These are phyloP conservation scores for Notamacropus eugenii DNA, from an alignment of 2,797 vertebrate species.

Conservation along the genomic window DNA sequence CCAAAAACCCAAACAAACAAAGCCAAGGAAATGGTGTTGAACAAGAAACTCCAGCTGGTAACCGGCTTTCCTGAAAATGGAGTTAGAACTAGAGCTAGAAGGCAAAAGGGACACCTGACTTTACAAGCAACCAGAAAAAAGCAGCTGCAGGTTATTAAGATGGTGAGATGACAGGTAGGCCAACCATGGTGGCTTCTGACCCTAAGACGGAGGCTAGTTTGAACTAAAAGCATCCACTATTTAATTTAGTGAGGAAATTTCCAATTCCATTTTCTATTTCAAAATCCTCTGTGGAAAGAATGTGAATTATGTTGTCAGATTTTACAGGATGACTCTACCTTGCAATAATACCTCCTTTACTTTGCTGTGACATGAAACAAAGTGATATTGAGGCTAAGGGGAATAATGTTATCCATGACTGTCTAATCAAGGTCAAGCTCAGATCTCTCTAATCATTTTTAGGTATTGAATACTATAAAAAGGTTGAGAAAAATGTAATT, in stretches of 20 bases:
- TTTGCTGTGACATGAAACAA: not conserved
- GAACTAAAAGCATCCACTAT: conserved; percentile 15
- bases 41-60: not conserved
- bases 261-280: conserved; percentile 2
- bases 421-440: not conserved
- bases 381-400: not conserved
- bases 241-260: conserved; percentile 21
- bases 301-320: not conserved
- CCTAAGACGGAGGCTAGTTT: not conserved
- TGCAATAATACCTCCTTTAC: not conserved
- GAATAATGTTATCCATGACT: not conserved
- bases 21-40: not conserved
- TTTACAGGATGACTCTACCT: not conserved
- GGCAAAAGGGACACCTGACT: not conserved
- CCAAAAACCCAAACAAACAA: not conserved
- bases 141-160: not conserved
- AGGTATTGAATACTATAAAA: not conserved
- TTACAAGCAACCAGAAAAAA: not conserved
- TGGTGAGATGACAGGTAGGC: not conserved
- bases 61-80: not conserved
- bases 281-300: conserved; percentile 27
- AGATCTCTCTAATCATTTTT: not conserved
- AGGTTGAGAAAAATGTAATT: not conserved
- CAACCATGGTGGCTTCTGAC: not conserved
- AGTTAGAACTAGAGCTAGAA: not conserved